Evolutionary conservation across 1,140 invertebrate genomes (phyloP), one percentile per base, ranked within the genome.

Genomic region (Drosophila bocqueti): DNA sequence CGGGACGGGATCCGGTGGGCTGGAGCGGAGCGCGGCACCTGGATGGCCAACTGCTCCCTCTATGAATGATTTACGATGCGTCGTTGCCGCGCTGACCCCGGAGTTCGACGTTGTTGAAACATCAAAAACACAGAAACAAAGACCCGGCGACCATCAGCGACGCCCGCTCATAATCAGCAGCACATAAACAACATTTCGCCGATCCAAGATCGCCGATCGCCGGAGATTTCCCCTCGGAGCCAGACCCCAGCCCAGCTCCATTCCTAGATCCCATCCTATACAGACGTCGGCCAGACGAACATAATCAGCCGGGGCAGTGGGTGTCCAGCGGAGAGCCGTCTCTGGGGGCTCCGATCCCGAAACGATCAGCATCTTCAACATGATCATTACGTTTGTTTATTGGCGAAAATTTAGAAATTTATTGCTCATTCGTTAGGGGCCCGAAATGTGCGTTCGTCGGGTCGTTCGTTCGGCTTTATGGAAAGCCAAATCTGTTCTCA

Each of bases 1-100:
- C 68, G 43, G 55, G 62, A 31, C 40, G 69, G 43, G 43, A 34
- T 50, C 36, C 57, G 36, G 45, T 52, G 50, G 64, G 54, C 54
- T 26, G 54, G 54, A 57, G 54, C 36, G 36, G 54, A 57, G 36
- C 36, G 54, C 54, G 54, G 54, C 54, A 57, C 50, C 29, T 21
- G 65, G 65, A 54, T 34, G 21, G 18, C 40, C 45, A 38, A 43
- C 36, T 60, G 71, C 77, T 77, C 80, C 84, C 84, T 87, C 84
- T 81, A 90, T 90, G 85, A 90, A 90, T 90, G 85, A 90, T 90
- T 90, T 90, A 90, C 85, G 85, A 90, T 90, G 85, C 85, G 86
- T 90, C 81, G 85, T 90, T 73, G 81, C 67, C 52, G 76, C 82
- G 75, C 36, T 90, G 85, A 90, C 85, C 85, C 85, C 85, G 81